phyloP scores from a whole-genome alignment of 2,888 invertebrate species.

The Oxycera nigricornis region DNA sequence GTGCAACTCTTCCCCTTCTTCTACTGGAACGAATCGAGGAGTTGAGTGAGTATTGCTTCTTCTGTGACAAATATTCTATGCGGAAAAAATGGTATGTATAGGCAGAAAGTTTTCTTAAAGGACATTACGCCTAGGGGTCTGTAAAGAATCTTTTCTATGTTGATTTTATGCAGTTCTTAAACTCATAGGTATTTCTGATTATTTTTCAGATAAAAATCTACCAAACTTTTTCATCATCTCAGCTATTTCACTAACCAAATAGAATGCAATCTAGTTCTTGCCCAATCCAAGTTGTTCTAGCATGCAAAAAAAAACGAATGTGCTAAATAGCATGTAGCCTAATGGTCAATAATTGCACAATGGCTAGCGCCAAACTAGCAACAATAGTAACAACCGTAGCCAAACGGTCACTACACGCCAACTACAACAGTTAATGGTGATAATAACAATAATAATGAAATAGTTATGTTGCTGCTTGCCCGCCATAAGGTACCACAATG shows the following conservation, averaged over 20 bases:
- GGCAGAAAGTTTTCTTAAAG: too few relatives aligned
- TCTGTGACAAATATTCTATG: too few relatives aligned
- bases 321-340: constrained; percentile 26
- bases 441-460: constrained; percentile 7
- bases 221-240: too few relatives aligned
- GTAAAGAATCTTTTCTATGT: too few relatives aligned
- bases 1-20: too few relatives aligned
- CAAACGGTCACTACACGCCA: neutral
- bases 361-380: neutral
- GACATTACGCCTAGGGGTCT: too few relatives aligned
- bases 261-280: neutral
- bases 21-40: too few relatives aligned
- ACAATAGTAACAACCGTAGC: constrained; percentile 23
- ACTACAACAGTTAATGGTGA: neutral
- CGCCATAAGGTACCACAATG: constrained; percentile 21
- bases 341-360: constrained; percentile 26
- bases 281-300: neutral
- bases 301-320: neutral
- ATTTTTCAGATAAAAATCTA: too few relatives aligned
- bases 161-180: too few relatives aligned
- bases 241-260: neutral
- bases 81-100: too few relatives aligned
- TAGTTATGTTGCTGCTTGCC: neutral
- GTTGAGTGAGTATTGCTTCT: too few relatives aligned
- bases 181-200: too few relatives aligned